A percentile compares a stretch with the other conserved stretches of the same genome.
Conservation (phyloP, 2,113 vertebrate genomes). For the Psephotus haematonotus region DNA sequence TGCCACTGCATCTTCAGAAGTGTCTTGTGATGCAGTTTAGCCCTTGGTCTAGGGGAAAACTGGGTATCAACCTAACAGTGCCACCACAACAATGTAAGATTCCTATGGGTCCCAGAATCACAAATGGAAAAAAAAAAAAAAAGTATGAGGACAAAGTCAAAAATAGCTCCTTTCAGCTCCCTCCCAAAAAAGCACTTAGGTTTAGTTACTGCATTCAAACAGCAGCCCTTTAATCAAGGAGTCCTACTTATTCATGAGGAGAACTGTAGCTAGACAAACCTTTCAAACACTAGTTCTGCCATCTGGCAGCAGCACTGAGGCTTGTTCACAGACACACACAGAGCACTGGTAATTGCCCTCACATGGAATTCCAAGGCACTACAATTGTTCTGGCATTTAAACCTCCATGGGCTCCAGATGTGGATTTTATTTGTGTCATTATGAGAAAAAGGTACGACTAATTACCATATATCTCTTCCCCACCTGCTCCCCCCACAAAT, state of each 20-base stretch:
- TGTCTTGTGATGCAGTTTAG: not conserved
- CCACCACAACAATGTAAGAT: not conserved
- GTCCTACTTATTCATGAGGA: constrained; percentile 45
- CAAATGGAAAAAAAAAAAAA: not conserved
- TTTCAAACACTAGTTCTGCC: constrained; percentile 27
- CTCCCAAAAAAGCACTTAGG: not conserved
- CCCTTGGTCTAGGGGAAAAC: not conserved
- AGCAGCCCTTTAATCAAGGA: constrained; percentile 56
- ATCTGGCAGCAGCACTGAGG: constrained; percentile 34
- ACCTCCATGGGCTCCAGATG: not conserved
- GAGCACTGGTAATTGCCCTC: constrained; percentile 24
- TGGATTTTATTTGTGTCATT: not conserved
- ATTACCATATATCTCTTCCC: not conserved
- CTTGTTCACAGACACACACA: constrained; percentile 2
- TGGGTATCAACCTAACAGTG: not conserved
- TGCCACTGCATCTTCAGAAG: not conserved
- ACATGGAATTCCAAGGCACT: constrained; percentile 39
- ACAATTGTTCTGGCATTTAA: constrained; percentile 28
- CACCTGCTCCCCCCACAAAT: not conserved
- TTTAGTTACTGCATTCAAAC: constrained; percentile 28
- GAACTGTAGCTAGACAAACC: constrained; percentile 28
- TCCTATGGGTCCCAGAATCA: not conserved
- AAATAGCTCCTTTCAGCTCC: constrained; percentile 20
- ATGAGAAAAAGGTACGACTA: not conserved
- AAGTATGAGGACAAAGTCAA: not conserved